These are phyloP conservation scores for Tetranychus piercei DNA, from an alignment of 2,888 invertebrate species.

Conservation along the genomic window DNA sequence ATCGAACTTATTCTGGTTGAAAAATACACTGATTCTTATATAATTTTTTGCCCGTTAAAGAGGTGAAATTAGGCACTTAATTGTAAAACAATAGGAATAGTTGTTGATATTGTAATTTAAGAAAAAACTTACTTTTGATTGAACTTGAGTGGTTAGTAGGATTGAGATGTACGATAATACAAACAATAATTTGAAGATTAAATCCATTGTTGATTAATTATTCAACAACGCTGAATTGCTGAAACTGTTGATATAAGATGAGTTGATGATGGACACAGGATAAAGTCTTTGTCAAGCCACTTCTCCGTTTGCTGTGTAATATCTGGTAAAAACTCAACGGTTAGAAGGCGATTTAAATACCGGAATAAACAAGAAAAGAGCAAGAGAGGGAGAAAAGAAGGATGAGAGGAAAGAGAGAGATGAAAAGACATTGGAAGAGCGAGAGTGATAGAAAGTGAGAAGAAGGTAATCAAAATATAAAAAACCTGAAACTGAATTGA, in stretches of 20 bases:
- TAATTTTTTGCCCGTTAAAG: too few relatives aligned
- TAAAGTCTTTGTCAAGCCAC: background rate
- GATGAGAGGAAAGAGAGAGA: constrained; percentile 2
- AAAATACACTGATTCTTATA: too few relatives aligned
- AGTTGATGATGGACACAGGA: background rate
- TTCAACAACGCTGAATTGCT: background rate
- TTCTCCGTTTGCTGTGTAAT: background rate
- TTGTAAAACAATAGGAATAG: too few relatives aligned
- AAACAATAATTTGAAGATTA: background rate
- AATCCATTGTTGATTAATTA: background rate
- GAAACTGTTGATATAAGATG: background rate
- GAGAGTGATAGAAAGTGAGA: constrained; percentile 5
- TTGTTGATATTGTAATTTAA: too few relatives aligned
- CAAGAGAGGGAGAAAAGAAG: background rate
- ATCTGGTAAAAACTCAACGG: background rate
- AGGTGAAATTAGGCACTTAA: too few relatives aligned
- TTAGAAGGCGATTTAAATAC: background rate
- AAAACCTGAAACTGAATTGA: background rate
- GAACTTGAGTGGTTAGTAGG: background rate
- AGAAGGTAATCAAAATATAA: background rate
- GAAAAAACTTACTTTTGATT: background rate
- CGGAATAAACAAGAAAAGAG: background rate
- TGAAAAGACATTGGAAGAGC: background rate
- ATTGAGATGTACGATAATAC: background rate
- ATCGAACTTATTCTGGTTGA: too few relatives aligned